phyloP scores from a whole-genome alignment of 2,888 invertebrate genomes.

The Erebia ligea region DNA sequence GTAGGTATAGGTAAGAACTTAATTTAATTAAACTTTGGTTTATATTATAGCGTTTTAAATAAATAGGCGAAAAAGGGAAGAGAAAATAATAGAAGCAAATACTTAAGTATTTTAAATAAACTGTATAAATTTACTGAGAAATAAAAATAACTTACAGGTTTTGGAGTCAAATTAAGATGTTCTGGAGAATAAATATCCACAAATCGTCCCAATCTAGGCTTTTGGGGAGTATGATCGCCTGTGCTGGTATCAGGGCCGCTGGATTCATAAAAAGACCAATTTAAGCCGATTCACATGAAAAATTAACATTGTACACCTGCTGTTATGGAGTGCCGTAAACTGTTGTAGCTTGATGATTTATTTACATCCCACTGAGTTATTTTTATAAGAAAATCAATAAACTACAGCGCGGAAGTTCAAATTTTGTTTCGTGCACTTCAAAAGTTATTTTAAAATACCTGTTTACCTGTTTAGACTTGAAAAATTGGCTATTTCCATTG shows the following conservation, averaged over 20 bases:
- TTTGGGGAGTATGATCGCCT: constrained; percentile 63
- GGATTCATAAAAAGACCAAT: constrained; percentile 22
- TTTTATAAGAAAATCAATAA: constrained; percentile 81
- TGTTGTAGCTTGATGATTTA: constrained; percentile 73
- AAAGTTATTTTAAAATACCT: constrained; percentile 36
- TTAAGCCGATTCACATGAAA: constrained; percentile 5
- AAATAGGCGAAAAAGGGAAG: neutral
- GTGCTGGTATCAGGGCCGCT: constrained; percentile 50
- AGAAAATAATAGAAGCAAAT: neutral
- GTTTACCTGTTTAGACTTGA: constrained; percentile 59
- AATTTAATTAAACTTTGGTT: constrained; percentile 4
- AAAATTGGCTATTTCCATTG: constrained; percentile 57
- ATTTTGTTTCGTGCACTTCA: constrained; percentile 41
- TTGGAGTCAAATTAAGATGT: constrained; percentile 76
- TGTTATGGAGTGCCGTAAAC: constrained; percentile 56
- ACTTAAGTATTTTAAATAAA: neutral
- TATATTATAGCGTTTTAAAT: neutral
- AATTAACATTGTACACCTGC: constrained; percentile 23
- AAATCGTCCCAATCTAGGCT: constrained; percentile 71
- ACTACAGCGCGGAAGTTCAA: constrained; percentile 78
- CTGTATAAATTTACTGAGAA: neutral
- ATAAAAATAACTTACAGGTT: constrained; percentile 61
- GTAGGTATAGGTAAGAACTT: neutral
- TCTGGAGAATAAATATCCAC: constrained; percentile 76
- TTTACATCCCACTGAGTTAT: constrained; percentile 79